Percentiles rank a stretch among this genome's conserved stretches.
Evolutionary conservation across 2,113 vertebrate species (phyloP).

Genomic region (Semicossyphus pulcher): DNA sequence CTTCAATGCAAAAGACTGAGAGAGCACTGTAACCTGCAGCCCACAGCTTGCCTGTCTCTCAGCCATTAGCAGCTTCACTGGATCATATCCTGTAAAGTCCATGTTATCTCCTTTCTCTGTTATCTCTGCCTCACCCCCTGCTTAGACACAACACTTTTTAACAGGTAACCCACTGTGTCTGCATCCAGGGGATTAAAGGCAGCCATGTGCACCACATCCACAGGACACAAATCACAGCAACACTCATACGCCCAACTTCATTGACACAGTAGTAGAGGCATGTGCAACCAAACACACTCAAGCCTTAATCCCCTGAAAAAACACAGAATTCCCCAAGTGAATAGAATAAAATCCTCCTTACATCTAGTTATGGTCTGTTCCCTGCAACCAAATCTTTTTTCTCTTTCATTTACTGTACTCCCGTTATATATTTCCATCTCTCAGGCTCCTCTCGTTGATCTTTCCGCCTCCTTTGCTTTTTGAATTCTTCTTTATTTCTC

Average conservation of each 20-base stretch:
- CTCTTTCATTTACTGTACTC: background rate
- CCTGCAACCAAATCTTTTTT: background rate
- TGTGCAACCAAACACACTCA: constrained; percentile 14
- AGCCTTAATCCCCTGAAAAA: constrained; percentile 24
- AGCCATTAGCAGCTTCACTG: constrained; percentile 48
- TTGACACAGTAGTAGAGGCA: constrained; percentile 1
- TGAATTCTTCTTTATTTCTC: background rate
- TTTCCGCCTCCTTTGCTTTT: constrained; percentile 12
- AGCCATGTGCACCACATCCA: constrained; percentile 11
- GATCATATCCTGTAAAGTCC: constrained; percentile 56
- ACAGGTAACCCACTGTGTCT: constrained; percentile 28
- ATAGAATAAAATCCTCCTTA: too few species aligned
- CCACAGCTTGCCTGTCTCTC: constrained; percentile 18
- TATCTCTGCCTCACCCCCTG: constrained; percentile 35
- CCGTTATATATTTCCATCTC: background rate
- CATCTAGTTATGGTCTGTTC: too few species aligned
- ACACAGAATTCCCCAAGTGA: too few species aligned
- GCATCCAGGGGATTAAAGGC: constrained; percentile 44
- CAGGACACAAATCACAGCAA: constrained; percentile 27
- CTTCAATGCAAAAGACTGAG: background rate
- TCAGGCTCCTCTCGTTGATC: background rate
- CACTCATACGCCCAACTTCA: constrained; percentile 2
- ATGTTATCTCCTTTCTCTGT: constrained; percentile 26
- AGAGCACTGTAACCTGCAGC: background rate
- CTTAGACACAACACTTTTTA: constrained; percentile 41